A percentile compares a stretch with the other conserved stretches of the same genome.
phyloP scores from a whole-genome alignment of 2,797 vertebrate genomes.

The Gymnothorax reevesii region DNA sequence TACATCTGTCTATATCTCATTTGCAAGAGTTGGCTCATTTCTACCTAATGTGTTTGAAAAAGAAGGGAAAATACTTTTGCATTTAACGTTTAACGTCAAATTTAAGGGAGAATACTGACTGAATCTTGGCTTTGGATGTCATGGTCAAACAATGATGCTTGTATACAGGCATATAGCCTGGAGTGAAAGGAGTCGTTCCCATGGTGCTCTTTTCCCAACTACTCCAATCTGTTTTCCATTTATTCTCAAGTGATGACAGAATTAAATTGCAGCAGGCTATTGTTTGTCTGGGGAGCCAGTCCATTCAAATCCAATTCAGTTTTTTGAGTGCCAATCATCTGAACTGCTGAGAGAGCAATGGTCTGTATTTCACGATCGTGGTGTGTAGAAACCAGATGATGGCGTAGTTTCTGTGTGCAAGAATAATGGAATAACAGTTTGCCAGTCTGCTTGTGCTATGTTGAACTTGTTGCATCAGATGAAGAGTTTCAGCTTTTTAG shows the following conservation, averaged over 20 bases:
- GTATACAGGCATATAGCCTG: not conserved
- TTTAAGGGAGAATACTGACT: not conserved
- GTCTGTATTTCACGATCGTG: not conserved
- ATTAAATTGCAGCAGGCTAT: not conserved
- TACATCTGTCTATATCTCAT: not conserved
- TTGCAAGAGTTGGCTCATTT: not conserved
- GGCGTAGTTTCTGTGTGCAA: not conserved
- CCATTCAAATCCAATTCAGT: too few species aligned
- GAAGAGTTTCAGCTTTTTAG: not conserved
- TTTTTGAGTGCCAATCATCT: not conserved
- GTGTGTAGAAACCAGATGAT: not conserved
- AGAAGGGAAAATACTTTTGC: not conserved
- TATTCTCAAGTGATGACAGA: not conserved
- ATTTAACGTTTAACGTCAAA: not conserved
- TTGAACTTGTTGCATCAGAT: not conserved
- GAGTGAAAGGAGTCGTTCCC: not conserved
- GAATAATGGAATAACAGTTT: not conserved
- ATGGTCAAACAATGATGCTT: not conserved
- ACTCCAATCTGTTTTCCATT: constrained; percentile 9
- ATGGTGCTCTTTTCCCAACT: not conserved
- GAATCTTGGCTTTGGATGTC: not conserved
- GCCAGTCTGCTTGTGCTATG: not conserved
- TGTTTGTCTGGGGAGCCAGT: not conserved
- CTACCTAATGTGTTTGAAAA: not conserved
- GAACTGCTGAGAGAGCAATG: not conserved